phyloP scores from a whole-genome alignment of 2,113 vertebrate species.

The Caranx ignobilis region DNA sequence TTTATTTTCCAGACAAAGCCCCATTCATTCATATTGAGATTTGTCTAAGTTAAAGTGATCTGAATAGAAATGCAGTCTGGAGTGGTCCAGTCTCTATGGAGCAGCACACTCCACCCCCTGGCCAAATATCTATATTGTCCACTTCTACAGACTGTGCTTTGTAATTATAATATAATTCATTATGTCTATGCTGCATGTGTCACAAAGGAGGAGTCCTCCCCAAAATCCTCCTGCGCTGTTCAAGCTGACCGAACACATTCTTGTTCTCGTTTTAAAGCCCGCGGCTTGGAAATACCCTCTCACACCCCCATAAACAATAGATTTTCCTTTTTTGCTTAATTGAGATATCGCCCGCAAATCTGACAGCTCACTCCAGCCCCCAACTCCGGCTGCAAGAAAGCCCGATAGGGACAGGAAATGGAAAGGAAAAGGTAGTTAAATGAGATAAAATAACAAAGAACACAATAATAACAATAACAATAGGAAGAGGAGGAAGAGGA shows the following conservation, averaged over 20 bases:
- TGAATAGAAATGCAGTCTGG: slow-evolving; percentile 81
- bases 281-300: slow-evolving; percentile 79
- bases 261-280: slow-evolving; percentile 77
- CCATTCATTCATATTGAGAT: slow-evolving; percentile 83
- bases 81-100: slow-evolving; percentile 79
- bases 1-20: slow-evolving; percentile 78
- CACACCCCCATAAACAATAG: slow-evolving; percentile 80
- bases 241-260: slow-evolving; percentile 84
- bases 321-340: slow-evolving; percentile 80
- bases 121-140: slow-evolving; percentile 88
- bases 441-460: slow-evolving; percentile 26
- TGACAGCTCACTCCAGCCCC: slow-evolving; percentile 81
- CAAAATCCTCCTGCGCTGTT: slow-evolving; percentile 83
- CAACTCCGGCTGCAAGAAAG: slow-evolving; percentile 33
- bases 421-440: slow-evolving; percentile 27
- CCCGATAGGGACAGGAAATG: slow-evolving; percentile 36
- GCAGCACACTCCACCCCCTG: slow-evolving; percentile 83
- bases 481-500: not conserved
- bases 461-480: slow-evolving; percentile 11
- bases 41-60: slow-evolving; percentile 82
- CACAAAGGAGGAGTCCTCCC: slow-evolving; percentile 83
- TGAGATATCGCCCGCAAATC: slow-evolving; percentile 85
- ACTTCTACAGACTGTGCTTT: slow-evolving; percentile 87
- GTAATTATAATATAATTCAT: slow-evolving; percentile 91
- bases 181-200: slow-evolving; percentile 85